Conservation (phyloP, 2,888 invertebrate genomes). For the Erynnis tages region DNA sequence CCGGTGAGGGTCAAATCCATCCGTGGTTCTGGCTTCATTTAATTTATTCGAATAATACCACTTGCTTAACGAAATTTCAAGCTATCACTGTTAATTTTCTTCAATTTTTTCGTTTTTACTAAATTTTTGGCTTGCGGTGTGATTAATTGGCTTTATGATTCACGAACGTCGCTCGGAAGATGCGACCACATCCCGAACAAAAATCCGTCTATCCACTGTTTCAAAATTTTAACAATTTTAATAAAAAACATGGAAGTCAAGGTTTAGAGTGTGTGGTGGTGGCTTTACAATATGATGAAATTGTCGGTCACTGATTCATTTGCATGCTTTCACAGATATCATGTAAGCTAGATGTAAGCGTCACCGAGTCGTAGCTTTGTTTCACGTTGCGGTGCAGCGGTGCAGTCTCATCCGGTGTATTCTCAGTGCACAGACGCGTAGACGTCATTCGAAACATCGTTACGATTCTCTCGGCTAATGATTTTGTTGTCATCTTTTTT, state of each 20-base stretch:
- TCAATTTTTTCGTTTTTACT: conserved; percentile 65
- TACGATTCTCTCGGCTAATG: conserved; percentile 45
- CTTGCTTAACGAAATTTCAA: conserved; percentile 75
- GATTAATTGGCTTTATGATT: conserved; percentile 73
- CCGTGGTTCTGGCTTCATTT: conserved; percentile 80
- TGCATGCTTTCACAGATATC: conserved; percentile 75
- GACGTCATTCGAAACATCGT: conserved; percentile 23
- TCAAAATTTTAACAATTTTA: conserved; percentile 76
- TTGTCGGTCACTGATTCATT: conserved; percentile 70
- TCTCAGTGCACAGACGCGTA: background rate
- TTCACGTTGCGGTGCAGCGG: conserved; percentile 49
- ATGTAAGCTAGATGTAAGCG: conserved; percentile 69
- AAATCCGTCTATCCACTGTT: conserved; percentile 54
- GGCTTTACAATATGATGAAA: conserved; percentile 69
- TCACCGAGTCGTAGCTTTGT: conserved; percentile 60
- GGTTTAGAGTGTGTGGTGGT: conserved; percentile 82
- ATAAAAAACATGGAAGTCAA: conserved; percentile 71
- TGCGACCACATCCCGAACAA: conserved; percentile 42
- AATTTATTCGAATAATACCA: conserved; percentile 72
- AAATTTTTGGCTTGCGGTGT: conserved; percentile 79
- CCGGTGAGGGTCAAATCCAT: conserved; percentile 57
- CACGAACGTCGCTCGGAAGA: conserved; percentile 43
- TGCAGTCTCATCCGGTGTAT: conserved; percentile 40
- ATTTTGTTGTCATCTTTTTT: conserved; percentile 44
- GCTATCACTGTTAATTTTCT: conserved; percentile 74